Percentiles rank a stretch among this genome's conserved stretches.
Evolutionary conservation across 1,140 invertebrate species (phyloP).

Genomic region (Melitaea cinxia): DNA sequence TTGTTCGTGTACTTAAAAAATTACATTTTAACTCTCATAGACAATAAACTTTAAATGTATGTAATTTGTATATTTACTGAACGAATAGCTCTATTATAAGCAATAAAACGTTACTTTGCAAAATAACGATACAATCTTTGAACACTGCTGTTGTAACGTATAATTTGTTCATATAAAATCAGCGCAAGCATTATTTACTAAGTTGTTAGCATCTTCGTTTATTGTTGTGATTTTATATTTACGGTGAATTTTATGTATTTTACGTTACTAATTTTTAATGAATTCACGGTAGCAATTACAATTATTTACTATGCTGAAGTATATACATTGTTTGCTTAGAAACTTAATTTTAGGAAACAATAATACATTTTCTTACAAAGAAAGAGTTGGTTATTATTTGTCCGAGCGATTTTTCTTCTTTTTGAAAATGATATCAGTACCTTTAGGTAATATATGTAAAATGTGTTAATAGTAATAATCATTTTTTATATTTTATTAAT

Average conservation of each 20-base stretch:
- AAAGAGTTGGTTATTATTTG: no score
- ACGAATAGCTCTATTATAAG: conserved; percentile 59
- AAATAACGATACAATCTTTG: conserved; percentile 50
- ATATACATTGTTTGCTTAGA: no score
- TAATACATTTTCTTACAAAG: no score
- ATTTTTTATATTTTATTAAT: no score
- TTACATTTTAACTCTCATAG: conserved; percentile 36
- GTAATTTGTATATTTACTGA: conserved; percentile 64
- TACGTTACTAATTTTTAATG: background rate
- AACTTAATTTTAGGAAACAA: no score
- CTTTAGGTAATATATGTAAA: no score
- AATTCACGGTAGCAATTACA: no score
- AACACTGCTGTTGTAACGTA: conserved; percentile 43
- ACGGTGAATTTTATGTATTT: background rate
- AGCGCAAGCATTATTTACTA: conserved; percentile 39
- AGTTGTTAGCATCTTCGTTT: conserved; percentile 27
- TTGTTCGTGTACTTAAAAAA: conserved; percentile 30
- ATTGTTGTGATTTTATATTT: background rate
- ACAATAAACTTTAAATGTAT: conserved; percentile 47
- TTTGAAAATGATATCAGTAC: no score
- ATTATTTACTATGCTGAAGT: no score
- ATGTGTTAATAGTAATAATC: no score
- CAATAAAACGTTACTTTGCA: conserved; percentile 56
- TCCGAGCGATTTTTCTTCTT: no score
- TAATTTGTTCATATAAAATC: conserved; percentile 66